Evolutionary conservation across 1,140 invertebrate species (phyloP), one percentile per base, ranked within the genome.

Genomic region (Pogonomyrmex barbatus): DNA sequence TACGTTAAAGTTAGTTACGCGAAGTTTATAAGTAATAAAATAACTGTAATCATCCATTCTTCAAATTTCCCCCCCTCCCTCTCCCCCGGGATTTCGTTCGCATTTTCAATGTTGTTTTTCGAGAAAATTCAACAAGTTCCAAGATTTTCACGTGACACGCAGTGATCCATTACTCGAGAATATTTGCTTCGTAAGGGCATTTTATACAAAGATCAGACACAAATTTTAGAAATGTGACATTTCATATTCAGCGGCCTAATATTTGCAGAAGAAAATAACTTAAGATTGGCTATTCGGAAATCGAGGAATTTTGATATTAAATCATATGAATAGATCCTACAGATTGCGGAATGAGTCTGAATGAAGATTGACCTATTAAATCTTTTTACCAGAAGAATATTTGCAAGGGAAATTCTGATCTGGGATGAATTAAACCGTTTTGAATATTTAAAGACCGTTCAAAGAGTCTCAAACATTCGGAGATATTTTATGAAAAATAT

Each of bases 181-280:
- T 62, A 39, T 83, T 39, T 39, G 8, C 12, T 33, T 8, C 17
- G 10, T 82, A 50, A 60, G 1, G 2, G 45, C 50, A 12, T 70
- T 70, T 82, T 45, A 24, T 24, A 10, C 65, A 56, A 60, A 58
- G 30, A 33, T 73, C 54, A 47, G 24, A 24, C 24, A 24, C 24
- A 24, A 73, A 60, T 68, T 73, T 83, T 73, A 42, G 24, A 75
- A 83, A 50, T 75, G 12, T 33, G 30, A 39, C 56, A 45, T 73
- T 83, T 83, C 79, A 73, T 71, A 82, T 73, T 52, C 79, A 36
- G 60, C 54, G 79, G 30, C n/a, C 45, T 36, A 60, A 75, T 83
- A 83, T 83, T 83, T 83, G 68, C 39, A 17, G 56, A 83, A 50
- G 42, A 30, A 83, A 75, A 73, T 82, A 47, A 56, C 52, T 75